Conservation (phyloP, 1,140 invertebrate genomes). For the Teleogryllus occipitalis region DNA sequence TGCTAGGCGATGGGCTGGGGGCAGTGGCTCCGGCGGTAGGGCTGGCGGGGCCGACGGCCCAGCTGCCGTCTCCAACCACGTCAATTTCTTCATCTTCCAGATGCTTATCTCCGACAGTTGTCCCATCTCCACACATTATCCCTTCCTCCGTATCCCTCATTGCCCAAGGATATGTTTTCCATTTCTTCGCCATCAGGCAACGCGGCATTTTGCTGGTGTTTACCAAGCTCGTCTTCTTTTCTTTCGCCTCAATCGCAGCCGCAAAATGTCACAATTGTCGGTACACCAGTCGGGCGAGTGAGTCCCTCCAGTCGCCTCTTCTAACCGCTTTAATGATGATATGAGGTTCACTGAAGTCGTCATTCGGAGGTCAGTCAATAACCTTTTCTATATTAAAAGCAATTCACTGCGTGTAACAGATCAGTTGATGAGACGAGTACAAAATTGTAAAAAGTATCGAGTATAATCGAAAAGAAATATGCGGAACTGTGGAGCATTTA, state of each 20-base stretch:
- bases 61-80: constrained; percentile 55
- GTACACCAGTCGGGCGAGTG: neutral
- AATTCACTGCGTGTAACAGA: neutral
- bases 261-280: neutral
- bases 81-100: constrained; percentile 73
- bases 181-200: constrained; percentile 84
- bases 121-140: constrained; percentile 19
- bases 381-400: neutral
- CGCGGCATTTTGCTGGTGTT: constrained; percentile 55
- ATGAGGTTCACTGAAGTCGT: neutral
- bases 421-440: neutral
- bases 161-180: constrained; percentile 75
- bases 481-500: neutral
- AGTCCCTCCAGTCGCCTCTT: neutral
- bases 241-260: neutral
- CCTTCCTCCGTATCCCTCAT: constrained; percentile 39
- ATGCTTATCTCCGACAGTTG: constrained; percentile 34
- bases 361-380: constrained; percentile 15
- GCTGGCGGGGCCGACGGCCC: constrained; percentile 56
- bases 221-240: neutral
- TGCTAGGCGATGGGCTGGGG: constrained; percentile 56
- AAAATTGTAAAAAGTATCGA: neutral
- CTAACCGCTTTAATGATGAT: constrained; percentile 1
- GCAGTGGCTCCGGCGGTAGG: constrained; percentile 62
- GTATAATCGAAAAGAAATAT: neutral